These are phyloP conservation scores for Chiridota heheva DNA, from an alignment of 35 echinoderm and acorn worm species.

Conservation along the genomic window DNA sequence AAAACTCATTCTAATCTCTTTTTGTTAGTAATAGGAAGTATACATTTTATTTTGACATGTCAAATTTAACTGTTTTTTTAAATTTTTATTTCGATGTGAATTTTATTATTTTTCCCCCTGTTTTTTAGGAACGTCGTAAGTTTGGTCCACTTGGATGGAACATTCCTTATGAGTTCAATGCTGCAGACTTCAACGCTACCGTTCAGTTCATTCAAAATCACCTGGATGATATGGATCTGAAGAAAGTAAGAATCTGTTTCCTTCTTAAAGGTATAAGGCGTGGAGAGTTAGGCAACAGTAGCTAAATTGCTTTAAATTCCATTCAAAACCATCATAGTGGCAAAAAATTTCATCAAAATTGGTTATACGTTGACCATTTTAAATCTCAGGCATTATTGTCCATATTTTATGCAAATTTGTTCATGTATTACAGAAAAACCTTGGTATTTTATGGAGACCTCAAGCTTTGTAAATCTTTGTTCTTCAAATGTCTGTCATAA, in stretches of 20 bases:
- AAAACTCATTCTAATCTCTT: background rate
- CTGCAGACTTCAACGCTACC: constrained; percentile 92
- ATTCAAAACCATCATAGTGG: no score
- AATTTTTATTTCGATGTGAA: background rate
- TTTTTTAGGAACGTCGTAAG: constrained; percentile 84
- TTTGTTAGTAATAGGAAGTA: no score
- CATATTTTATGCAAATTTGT: no score
- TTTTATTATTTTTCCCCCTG: background rate
- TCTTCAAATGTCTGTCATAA: no score
- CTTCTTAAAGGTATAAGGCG: background rate
- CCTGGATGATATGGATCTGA: constrained; percentile 96
- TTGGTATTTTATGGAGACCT: no score
- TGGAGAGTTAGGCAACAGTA: background rate
- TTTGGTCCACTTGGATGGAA: constrained; percentile 99
- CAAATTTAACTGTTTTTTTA: background rate
- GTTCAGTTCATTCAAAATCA: constrained; percentile 98
- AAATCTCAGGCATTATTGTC: background rate
- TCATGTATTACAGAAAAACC: no score
- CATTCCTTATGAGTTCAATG: constrained; percentile 98
- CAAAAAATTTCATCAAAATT: no score
- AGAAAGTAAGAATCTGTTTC: constrained; percentile 55
- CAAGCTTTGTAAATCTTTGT: no score
- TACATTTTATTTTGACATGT: background rate
- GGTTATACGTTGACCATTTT: no score
- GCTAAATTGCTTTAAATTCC: no score